A percentile compares a stretch with the other conserved stretches of the same genome.
Conservation (phyloP, 64 coral and sea anemone species). For the Anthopleura sola region DNA sequence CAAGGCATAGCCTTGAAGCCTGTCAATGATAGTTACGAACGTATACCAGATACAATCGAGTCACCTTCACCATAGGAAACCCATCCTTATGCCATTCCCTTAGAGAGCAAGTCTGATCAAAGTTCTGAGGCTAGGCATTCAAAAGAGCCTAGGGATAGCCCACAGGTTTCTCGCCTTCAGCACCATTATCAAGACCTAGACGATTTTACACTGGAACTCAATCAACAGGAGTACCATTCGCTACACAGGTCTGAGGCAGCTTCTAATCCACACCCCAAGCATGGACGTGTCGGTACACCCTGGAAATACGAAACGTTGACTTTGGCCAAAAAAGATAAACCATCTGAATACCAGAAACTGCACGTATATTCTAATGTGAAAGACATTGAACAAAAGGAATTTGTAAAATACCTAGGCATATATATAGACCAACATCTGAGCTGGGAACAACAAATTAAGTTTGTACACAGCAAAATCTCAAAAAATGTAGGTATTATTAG, state of each 20-base stretch:
- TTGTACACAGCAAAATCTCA: too few relatives aligned
- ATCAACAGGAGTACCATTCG: not conserved
- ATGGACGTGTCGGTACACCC: not conserved
- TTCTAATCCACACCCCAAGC: not conserved
- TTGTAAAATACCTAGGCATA: too few relatives aligned
- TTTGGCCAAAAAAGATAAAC: not conserved
- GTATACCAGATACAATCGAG: not conserved
- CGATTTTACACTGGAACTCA: not conserved
- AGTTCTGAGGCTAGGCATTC: not conserved
- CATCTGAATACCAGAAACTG: not conserved
- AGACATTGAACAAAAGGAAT: not conserved
- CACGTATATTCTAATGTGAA: not conserved
- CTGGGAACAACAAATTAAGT: too few relatives aligned
- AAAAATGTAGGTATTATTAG: too few relatives aligned
- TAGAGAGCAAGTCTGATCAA: not conserved
- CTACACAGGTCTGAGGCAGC: not conserved
- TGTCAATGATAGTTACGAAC: not conserved
- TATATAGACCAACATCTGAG: too few relatives aligned
- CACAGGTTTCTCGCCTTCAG: not conserved
- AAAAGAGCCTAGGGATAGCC: not conserved
- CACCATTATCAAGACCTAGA: constrained; percentile 12
- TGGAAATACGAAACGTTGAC: not conserved
- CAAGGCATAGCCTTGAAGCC: not conserved
- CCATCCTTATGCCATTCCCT: not conserved
- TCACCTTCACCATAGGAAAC: not conserved